phyloP scores from a whole-genome alignment of 2,888 invertebrate genomes.

The Eilema griseolum region DNA sequence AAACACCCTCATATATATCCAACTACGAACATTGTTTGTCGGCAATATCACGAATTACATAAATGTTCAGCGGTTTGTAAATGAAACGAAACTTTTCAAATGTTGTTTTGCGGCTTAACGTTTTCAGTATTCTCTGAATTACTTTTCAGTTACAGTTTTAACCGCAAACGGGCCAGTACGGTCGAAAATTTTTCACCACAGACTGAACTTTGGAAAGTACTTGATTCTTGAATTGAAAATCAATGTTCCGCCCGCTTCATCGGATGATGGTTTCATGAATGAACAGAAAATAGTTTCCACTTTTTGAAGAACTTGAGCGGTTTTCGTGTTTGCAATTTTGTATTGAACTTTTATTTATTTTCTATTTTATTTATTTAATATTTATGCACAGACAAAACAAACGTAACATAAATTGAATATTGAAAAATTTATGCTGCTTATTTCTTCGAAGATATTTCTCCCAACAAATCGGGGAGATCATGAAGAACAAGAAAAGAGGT shows the following conservation, averaged over 20 bases:
- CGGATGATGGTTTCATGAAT: conserved; percentile 5
- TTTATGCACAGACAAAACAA: too few species aligned
- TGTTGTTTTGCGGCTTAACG: conserved; percentile 67
- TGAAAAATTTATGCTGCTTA: too few species aligned
- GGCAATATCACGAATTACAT: conserved; percentile 60
- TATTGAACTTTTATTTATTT: too few species aligned
- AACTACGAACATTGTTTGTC: conserved; percentile 52
- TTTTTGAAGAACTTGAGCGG: not conserved
- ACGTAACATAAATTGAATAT: too few species aligned
- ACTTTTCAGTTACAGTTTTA: conserved; percentile 66
- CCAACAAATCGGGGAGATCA: too few species aligned
- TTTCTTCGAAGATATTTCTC: too few species aligned
- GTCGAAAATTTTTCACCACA: conserved; percentile 41
- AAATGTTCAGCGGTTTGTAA: conserved; percentile 63
- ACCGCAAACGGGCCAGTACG: conserved; percentile 57
- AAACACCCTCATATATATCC: conserved; percentile 5
- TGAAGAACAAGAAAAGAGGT: too few species aligned
- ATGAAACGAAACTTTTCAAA: conserved; percentile 67
- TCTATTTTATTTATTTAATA: too few species aligned
- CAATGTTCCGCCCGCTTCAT: conserved; percentile 24
- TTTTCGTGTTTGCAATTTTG: not conserved
- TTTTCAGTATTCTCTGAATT: conserved; percentile 66
- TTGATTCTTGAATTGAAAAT: conserved; percentile 32
- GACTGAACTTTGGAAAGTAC: conserved; percentile 34
- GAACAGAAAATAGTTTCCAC: not conserved